Percentiles rank a stretch among this genome's conserved stretches.
Conservation (phyloP, 2,888 invertebrate genomes). For the Pherbina coryleti region DNA sequence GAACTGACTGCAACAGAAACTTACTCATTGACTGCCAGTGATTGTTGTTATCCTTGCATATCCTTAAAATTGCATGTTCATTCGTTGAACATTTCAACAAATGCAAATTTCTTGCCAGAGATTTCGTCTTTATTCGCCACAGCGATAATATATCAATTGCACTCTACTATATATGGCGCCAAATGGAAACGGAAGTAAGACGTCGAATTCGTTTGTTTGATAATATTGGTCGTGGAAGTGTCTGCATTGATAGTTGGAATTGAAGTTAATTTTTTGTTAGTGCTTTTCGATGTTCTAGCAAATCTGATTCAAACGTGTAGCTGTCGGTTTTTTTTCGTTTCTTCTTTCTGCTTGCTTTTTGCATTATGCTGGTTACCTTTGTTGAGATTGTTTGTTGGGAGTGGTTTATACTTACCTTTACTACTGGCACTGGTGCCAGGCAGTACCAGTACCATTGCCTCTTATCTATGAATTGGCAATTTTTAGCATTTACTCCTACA, state of each 20-base stretch:
- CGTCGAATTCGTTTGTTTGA: neutral
- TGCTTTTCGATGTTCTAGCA: constrained; percentile 13
- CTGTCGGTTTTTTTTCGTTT: neutral
- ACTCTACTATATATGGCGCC: constrained; percentile 5
- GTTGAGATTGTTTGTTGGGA: neutral
- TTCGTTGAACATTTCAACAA: constrained; percentile 21
- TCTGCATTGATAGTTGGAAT: neutral
- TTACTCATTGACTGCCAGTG: neutral
- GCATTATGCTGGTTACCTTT: neutral
- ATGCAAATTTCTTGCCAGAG: constrained; percentile 25
- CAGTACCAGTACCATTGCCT: too few relatives aligned
- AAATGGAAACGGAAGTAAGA: neutral
- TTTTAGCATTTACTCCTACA: too few relatives aligned
- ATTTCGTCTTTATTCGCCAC: neutral
- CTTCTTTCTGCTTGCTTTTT: neutral
- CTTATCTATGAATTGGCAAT: too few relatives aligned
- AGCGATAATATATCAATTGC: constrained; percentile 28
- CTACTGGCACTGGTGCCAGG: too few relatives aligned
- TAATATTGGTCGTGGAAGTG: neutral
- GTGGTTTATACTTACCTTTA: too few relatives aligned
- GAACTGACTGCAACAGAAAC: neutral
- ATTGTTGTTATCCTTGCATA: constrained; percentile 15
- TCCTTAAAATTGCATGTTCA: constrained; percentile 30
- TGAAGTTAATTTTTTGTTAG: constrained; percentile 11
- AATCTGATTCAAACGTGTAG: neutral